phyloP scores from a whole-genome alignment of 2,888 invertebrate genomes.

The Nebria brevicollis region DNA sequence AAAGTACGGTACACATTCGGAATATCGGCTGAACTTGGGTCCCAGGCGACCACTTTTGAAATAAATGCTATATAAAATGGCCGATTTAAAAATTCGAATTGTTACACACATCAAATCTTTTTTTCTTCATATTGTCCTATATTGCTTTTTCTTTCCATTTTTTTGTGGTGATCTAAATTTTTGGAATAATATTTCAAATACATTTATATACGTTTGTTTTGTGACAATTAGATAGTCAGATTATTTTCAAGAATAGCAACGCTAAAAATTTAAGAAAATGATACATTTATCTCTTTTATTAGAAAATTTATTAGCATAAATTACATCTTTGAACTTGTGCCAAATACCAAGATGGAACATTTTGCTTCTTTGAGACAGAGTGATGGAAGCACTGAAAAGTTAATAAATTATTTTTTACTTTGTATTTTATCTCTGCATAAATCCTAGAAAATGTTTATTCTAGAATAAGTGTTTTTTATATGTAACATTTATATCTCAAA shows the following conservation, averaged over 20 bases:
- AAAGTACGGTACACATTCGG: conserved; percentile 7
- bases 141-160: not conserved
- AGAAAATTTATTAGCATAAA: not conserved
- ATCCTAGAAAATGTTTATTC: not conserved
- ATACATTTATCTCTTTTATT: not conserved
- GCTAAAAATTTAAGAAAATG: not conserved
- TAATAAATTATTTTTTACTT: not conserved
- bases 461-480: too few relatives aligned
- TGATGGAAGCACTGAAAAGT: not conserved
- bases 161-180: too few relatives aligned
- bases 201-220: not conserved
- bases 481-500: too few relatives aligned
- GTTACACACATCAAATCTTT: conserved; percentile 12
- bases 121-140: not conserved
- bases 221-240: not conserved
- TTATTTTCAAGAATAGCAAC: not conserved
- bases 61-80: conserved; percentile 40
- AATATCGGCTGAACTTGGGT: conserved; percentile 37
- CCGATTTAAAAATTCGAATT: conserved; percentile 40
- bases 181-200: not conserved
- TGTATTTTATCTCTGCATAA: not conserved
- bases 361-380: not conserved
- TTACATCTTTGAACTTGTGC: not conserved
- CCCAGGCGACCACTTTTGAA: conserved; percentile 35
- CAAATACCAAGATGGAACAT: not conserved